A percentile compares a stretch with the other conserved stretches of the same genome.
phyloP scores from a whole-genome alignment of 2,113 vertebrate genomes.

The Stigmatopora argus region DNA sequence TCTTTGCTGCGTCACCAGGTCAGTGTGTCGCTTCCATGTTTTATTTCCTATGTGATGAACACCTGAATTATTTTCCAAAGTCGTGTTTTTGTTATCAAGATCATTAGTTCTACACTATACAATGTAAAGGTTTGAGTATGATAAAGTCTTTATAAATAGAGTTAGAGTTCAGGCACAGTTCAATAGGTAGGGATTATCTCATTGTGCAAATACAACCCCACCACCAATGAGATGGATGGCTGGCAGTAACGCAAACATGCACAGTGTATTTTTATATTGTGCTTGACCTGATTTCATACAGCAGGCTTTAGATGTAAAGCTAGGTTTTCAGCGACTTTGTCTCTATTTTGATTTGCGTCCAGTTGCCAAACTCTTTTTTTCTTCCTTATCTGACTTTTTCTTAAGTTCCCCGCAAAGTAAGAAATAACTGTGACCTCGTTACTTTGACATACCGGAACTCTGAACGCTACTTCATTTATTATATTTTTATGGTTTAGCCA shows the following conservation, averaged over 20 bases:
- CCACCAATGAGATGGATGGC: background rate
- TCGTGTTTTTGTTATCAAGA: constrained; percentile 19
- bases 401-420: background rate
- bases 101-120: constrained; percentile 17
- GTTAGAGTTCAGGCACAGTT: constrained; percentile 29
- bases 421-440: background rate
- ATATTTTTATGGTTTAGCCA: background rate
- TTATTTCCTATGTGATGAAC: constrained; percentile 5
- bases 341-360: background rate
- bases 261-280: background rate
- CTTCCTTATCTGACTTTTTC: background rate
- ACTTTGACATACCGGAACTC: background rate
- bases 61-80: constrained; percentile 10
- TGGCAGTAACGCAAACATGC: background rate
- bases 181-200: constrained; percentile 20
- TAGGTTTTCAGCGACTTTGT: background rate
- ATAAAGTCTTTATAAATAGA: constrained; percentile 27
- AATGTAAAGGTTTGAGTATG: constrained; percentile 4
- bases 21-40: constrained; percentile 50
- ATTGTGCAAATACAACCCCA: constrained; percentile 3
- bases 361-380: background rate
- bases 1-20: constrained; percentile 53
- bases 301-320: background rate
- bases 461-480: background rate
- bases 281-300: constrained; percentile 1